Percentiles rank a stretch among this genome's conserved stretches.
These are phyloP conservation scores for Drosophila antonietae DNA, from an alignment of 2,888 invertebrate genomes.

Conservation along the genomic window DNA sequence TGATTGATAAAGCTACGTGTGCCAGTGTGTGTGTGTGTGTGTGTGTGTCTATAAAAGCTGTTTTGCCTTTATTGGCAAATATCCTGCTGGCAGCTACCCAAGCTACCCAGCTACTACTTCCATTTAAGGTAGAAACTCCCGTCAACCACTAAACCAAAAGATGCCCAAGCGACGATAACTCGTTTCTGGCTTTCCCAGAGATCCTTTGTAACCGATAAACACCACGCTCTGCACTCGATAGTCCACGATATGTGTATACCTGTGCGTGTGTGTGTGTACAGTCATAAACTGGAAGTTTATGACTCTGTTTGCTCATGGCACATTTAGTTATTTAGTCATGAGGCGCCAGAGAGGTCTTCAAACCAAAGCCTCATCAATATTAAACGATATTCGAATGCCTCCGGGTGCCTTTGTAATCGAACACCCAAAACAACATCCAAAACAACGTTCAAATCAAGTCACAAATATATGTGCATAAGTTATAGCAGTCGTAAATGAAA, in stretches of 20 bases:
- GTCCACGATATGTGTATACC: constrained; percentile 38
- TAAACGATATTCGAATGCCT: constrained; percentile 71
- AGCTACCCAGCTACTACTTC: constrained; percentile 43
- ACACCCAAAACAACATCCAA: constrained; percentile 38
- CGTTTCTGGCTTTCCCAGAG: constrained; percentile 51
- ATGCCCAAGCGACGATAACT: constrained; percentile 54
- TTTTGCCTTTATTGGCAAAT: constrained; percentile 78
- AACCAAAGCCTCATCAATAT: constrained; percentile 68
- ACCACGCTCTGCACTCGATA: constrained; percentile 33
- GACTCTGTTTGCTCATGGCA: constrained; percentile 76
- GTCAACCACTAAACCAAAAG: constrained; percentile 58
- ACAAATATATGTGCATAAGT: constrained; percentile 77
- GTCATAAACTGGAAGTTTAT: constrained; percentile 74
- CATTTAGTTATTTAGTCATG: constrained; percentile 55
- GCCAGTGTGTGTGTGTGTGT: constrained; percentile 31
- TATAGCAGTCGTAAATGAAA: constrained; percentile 69
- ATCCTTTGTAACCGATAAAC: constrained; percentile 59
- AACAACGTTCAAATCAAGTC: constrained; percentile 55
- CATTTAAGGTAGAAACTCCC: constrained; percentile 54
- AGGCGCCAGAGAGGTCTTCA: constrained; percentile 36
- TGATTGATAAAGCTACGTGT: constrained; percentile 81
- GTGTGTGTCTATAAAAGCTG: constrained; percentile 76
- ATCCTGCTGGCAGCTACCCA: constrained; percentile 73
- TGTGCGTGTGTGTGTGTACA: constrained; percentile 24
- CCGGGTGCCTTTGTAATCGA: constrained; percentile 59